These are phyloP conservation scores for Thymallus thymallus DNA, from an alignment of 2,113 vertebrate genomes.

Conservation along the genomic window DNA sequence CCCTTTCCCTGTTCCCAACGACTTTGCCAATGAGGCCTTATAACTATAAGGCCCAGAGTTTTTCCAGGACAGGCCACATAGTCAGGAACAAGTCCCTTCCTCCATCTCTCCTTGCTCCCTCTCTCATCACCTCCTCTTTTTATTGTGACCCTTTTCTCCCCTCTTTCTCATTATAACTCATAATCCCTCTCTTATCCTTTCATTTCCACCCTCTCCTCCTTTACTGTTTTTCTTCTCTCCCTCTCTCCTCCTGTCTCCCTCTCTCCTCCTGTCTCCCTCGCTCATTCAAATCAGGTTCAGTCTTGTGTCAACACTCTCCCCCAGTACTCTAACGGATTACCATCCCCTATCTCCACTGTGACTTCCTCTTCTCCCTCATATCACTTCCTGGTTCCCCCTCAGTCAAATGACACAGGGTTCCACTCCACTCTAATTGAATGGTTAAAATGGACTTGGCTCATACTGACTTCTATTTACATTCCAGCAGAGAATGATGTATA, in stretches of 20 bases:
- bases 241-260: constrained; percentile 25
- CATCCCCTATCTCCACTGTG: constrained; percentile 21
- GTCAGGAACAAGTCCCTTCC: too few relatives aligned
- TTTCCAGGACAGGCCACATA: too few relatives aligned
- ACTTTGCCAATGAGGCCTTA: neutral
- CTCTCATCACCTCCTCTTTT: neutral
- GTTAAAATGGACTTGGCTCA: neutral
- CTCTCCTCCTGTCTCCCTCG: constrained; percentile 8
- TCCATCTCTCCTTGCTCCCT: constrained; percentile 2
- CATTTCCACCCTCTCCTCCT: constrained; percentile 15
- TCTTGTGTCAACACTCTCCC: constrained; percentile 33
- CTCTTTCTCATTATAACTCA: constrained; percentile 2
- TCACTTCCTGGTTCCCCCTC: constrained; percentile 58
- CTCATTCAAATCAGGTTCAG: constrained; percentile 36
- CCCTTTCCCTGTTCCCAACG: neutral
- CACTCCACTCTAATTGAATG: neutral
- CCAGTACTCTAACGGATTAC: neutral
- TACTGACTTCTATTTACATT: too few relatives aligned
- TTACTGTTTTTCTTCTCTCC: too few relatives aligned
- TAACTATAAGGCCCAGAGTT: neutral
- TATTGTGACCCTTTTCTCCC: neutral
- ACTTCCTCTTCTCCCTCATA: constrained; percentile 49
- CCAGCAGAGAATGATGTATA: too few relatives aligned
- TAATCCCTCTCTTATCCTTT: constrained; percentile 13
- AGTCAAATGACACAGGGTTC: constrained; percentile 47